Percentiles rank a stretch among this genome's conserved stretches.
phyloP scores from a whole-genome alignment of 2,797 vertebrate species.

The Diplodus puntazzo region DNA sequence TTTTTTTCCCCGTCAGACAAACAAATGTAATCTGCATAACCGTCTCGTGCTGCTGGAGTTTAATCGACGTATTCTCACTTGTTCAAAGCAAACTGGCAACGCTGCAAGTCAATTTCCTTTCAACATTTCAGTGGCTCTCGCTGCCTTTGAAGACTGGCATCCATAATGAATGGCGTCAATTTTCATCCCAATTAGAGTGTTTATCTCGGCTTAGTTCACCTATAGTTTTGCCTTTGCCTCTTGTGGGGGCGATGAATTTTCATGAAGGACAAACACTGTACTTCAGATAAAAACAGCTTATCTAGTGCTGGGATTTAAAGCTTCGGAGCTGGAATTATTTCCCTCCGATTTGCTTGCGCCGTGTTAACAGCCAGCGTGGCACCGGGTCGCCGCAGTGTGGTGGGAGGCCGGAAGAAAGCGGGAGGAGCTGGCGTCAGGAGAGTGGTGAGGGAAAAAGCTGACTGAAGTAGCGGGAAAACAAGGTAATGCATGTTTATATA shows the following conservation, averaged over 20 bases:
- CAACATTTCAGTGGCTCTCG: constrained; percentile 74
- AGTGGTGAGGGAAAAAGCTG: constrained; percentile 12
- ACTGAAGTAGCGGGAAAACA: constrained; percentile 39
- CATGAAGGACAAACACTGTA: constrained; percentile 83
- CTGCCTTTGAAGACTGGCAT: constrained; percentile 82
- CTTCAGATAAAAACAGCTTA: constrained; percentile 80
- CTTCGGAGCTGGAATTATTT: constrained; percentile 76
- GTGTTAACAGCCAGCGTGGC: constrained; percentile 70
- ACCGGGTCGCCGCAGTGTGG: constrained; percentile 31
- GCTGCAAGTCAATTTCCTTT: constrained; percentile 80
- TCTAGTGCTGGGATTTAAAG: constrained; percentile 80
- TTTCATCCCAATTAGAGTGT: constrained; percentile 85
- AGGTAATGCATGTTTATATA: constrained; percentile 70
- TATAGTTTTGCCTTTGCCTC: constrained; percentile 80
- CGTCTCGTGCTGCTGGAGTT: constrained; percentile 65
- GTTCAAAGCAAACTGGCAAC: constrained; percentile 74
- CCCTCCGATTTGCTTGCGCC: constrained; percentile 77
- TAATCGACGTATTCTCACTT: constrained; percentile 73
- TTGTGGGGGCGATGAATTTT: constrained; percentile 80
- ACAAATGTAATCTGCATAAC: constrained; percentile 73
- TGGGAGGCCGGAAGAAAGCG: constrained; percentile 25
- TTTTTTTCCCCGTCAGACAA: constrained; percentile 57
- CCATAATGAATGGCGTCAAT: constrained; percentile 82
- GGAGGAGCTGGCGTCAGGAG: constrained; percentile 31
- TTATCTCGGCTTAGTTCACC: constrained; percentile 84